These are phyloP conservation scores for Drosophila nr. perissopoda DNA, from an alignment of 2,888 invertebrate genomes.

Conservation along the genomic window DNA sequence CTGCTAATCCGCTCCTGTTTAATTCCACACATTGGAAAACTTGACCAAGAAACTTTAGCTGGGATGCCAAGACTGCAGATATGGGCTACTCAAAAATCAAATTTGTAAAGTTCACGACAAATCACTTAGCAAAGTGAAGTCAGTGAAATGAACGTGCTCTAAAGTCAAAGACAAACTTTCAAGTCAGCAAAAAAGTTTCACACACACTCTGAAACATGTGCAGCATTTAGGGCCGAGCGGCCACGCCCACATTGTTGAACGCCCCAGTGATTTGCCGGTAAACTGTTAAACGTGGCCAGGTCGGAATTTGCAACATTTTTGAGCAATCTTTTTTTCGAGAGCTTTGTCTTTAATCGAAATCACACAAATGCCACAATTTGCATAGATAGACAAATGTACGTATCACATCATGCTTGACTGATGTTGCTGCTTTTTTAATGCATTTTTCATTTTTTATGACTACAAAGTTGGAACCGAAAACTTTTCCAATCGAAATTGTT, in stretches of 20 bases:
- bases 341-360: slow-evolving; percentile 58
- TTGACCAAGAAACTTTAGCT: slow-evolving; percentile 32
- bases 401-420: slow-evolving; percentile 46
- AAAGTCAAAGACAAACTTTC: slow-evolving; percentile 67
- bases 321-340: slow-evolving; percentile 18
- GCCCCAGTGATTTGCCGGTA: slow-evolving; percentile 72
- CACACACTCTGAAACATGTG: slow-evolving; percentile 26
- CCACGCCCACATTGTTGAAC: slow-evolving; percentile 53
- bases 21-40: slow-evolving; percentile 7
- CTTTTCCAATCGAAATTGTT: slow-evolving; percentile 76
- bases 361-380: slow-evolving; percentile 61
- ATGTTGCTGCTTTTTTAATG: slow-evolving; percentile 37
- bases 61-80: slow-evolving; percentile 15
- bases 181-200: slow-evolving; percentile 57
- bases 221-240: slow-evolving; percentile 3
- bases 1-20: slow-evolving; percentile 12
- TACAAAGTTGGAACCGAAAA: slow-evolving; percentile 56
- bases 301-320: slow-evolving; percentile 55
- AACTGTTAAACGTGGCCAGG: slow-evolving; percentile 73
- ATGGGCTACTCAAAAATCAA: slow-evolving; percentile 61
- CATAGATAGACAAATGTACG: slow-evolving; percentile 34
- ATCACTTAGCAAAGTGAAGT: slow-evolving; percentile 69
- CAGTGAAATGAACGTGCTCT: slow-evolving; percentile 49
- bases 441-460: slow-evolving; percentile 10
- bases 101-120: slow-evolving; percentile 72